Evolutionary conservation across 1,140 invertebrate species (phyloP), one percentile per base, ranked within the genome.

Genomic region (Lineus longissimus): DNA sequence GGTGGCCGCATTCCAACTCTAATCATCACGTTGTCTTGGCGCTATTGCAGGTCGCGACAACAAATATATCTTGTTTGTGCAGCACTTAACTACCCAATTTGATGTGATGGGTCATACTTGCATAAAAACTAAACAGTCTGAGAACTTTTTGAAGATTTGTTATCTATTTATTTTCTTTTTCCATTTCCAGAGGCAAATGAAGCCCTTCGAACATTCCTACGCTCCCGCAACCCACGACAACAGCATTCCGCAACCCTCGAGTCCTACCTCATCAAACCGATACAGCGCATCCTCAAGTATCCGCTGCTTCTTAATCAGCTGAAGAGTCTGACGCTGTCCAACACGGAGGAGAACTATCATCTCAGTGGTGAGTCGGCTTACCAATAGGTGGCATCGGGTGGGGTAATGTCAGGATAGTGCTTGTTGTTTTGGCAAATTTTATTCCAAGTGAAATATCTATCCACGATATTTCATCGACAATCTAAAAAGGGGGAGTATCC

Each of bases 231-330:
- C 87, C 94, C 94, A 31, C 89, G 91, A 73, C 92, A 95, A 76
- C 93, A 97, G 84, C 95, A 98, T 83, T 95, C 94, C 57, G 93
- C 92, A 71, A 96, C 95, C 17, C 84, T 98, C 73, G 95, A 98
- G 82, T 98, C 95, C 41, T 97, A 96, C 86, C 87, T 99, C 81
- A 99, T 99, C 76, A 98, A 98, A 84, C 96, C 96, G 55, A 98
- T 98, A 81, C 96, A 98, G 83, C 87, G 96, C 83, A 97, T 98
- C 82, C 87, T 98, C 61, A 98, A 98, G 80, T 99, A 99, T 84
- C 96, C 96, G 1, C 82, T 99, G 64, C 85, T 99, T 41, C 85
- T 99, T 62, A 92, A 97, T 83, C 95, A 98, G 84, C 86, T 98
- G 76, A 88, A 92, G 76, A 93, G 94, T 83, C 87, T 97, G 66